Base-by-base conservation (phyloP, 1,140 invertebrate species). In the Drosophila sturtevanti region DNA sequence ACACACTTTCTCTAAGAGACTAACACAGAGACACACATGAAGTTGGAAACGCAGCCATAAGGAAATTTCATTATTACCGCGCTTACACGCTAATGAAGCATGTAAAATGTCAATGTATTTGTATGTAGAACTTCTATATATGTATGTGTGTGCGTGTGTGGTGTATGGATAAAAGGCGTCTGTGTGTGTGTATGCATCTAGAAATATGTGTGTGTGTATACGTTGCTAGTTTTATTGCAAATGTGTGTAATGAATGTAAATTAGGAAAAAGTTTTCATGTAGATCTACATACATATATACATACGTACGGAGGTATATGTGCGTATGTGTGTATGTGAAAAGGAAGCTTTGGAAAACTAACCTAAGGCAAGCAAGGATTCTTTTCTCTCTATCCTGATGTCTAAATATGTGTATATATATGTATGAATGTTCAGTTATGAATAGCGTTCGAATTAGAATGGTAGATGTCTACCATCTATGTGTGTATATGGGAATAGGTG, bases 51-150 rank as follows among this genome's bases (percentile, higher is more conserved):
- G 84, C 84, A 87, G 84, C 79, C 84, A 84, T 87, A 89, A 89
- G 84, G 84, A 87, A 87, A 87, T 87, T 89, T 87, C 84, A 89
- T 87, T 87, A 87, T 87, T 87, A 87, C 84, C 82, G 84, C 85
- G 84, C 77, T 89, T 87, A 89, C 85, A 87, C 84, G 84, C 84
- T 87, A 89, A 87, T 87, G 84, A 87, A 87, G 84, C 84, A 87
- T 87, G 84, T 87, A 87, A 89, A 87, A 80, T 87, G 77, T 87
- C 84, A 87, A 87, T 89, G 84, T 87, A 74, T 78, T 78, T 63
- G 52, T 69, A 52, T 68, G 61, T 65, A 62, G 24, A 14, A 9
- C 4, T 37, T 60, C 27, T 58, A 35, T 54, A 44, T 34, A 41
- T 22, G 4, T 21, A 12, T 18, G 10, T 14, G 11, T 37, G 35